Percentiles rank a stretch among this genome's conserved stretches.
Conservation (phyloP, 1,140 invertebrate species). For the Drosophila busckii region DNA sequence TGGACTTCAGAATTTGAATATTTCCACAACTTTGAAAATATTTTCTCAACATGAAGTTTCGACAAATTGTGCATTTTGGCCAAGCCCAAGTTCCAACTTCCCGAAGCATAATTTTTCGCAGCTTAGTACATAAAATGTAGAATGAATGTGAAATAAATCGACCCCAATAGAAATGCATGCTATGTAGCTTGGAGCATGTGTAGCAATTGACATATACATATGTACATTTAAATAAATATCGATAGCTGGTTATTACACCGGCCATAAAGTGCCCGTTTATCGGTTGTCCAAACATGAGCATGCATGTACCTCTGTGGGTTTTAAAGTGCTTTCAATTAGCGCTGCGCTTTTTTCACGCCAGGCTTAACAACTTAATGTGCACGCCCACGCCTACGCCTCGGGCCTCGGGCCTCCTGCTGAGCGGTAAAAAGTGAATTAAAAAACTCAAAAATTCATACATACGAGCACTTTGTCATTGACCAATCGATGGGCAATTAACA, state of each 20-base stretch:
- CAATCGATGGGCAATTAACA: constrained; percentile 66
- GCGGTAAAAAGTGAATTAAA: constrained; percentile 1
- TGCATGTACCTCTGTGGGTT: constrained; percentile 17
- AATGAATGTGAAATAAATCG: no score
- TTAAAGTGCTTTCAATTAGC: constrained; percentile 41
- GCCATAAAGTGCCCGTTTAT: constrained; percentile 33
- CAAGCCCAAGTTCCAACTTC: no score
- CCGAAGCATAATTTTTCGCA: no score
- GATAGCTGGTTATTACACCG: constrained; percentile 11
- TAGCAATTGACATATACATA: constrained; percentile 19
- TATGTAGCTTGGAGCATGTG: no score
- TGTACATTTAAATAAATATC: constrained; percentile 16
- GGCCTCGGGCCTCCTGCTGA: constrained; percentile 27
- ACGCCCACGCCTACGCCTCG: neutral
- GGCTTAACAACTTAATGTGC: no score
- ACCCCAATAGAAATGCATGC: no score
- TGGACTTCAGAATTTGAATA: no score
- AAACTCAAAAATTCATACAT: no score
- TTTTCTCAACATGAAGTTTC: no score
- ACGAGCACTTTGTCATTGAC: constrained; percentile 43
- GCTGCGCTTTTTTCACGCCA: constrained; percentile 18
- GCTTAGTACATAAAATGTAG: no score
- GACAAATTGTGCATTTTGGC: no score
- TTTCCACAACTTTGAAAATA: no score
- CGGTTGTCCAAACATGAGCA: constrained; percentile 25